Percentiles rank a stretch among this genome's conserved stretches.
These are phyloP conservation scores for Drosophila emarginata DNA, from an alignment of 2,888 invertebrate genomes.

Conservation along the genomic window DNA sequence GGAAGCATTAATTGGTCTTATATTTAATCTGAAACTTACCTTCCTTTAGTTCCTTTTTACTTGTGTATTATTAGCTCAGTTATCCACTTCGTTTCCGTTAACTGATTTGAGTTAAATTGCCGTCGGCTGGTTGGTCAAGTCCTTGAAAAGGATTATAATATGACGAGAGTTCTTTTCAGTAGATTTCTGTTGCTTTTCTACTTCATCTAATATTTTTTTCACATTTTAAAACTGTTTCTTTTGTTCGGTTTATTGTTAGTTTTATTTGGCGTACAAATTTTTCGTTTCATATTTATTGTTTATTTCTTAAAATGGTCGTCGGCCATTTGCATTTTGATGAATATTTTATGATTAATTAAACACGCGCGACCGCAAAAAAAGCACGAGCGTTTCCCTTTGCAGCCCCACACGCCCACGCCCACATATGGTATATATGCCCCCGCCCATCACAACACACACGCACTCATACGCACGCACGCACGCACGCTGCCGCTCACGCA, in stretches of 20 bases:
- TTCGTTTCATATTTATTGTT: slow-evolving; percentile 23
- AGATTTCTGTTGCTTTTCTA: background rate
- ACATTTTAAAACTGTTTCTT: background rate
- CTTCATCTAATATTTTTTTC: background rate
- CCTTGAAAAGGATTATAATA: background rate
- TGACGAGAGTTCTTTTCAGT: background rate
- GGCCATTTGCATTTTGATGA: slow-evolving; percentile 36
- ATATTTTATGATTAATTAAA: slow-evolving; percentile 74
- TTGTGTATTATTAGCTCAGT: background rate
- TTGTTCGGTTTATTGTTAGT: background rate
- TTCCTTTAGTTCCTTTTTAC: background rate
- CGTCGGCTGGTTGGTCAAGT: background rate
- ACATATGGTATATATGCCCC: slow-evolving; percentile 9
- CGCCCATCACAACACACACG: slow-evolving; percentile 10
- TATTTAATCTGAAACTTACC: background rate
- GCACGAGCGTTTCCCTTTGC: slow-evolving; percentile 17
- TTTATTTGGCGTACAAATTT: slow-evolving; percentile 1
- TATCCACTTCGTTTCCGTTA: background rate
- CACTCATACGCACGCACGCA: slow-evolving; percentile 27
- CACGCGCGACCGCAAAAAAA: slow-evolving; percentile 65
- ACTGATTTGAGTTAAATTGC: background rate
- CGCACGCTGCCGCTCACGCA: slow-evolving; percentile 38
- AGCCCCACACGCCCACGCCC: slow-evolving; percentile 14
- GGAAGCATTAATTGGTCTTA: background rate
- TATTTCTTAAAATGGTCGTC: slow-evolving; percentile 26